Evolutionary conservation across 64 coral and sea anemone species (phyloP).

Genomic region (Dendronephthya gigantea): DNA sequence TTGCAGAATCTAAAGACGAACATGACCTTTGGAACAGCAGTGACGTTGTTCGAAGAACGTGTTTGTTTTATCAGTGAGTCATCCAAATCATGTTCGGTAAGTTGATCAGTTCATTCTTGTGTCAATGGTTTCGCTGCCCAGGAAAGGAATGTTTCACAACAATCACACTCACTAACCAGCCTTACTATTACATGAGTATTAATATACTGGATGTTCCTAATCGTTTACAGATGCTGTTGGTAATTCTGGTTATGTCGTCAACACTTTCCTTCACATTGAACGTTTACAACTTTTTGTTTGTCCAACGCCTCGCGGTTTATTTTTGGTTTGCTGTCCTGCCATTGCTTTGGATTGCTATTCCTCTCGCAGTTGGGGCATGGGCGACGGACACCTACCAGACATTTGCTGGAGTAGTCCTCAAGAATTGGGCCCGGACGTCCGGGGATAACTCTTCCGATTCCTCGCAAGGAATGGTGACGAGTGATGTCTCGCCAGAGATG

Average conservation of each 20-base stretch:
- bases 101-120: no score
- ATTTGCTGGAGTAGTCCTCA: slow-evolving; percentile 65
- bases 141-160: no score
- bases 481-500: slow-evolving; percentile 56
- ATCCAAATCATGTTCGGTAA: slow-evolving; percentile 76
- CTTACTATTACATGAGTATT: no score
- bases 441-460: slow-evolving; percentile 65
- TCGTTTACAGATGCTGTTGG: slow-evolving; percentile 50
- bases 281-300: slow-evolving; percentile 85
- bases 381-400: slow-evolving; percentile 83
- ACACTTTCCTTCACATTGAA: slow-evolving; percentile 81
- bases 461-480: slow-evolving; percentile 74
- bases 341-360: slow-evolving; percentile 70
- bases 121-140: no score
- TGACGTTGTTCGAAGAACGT: slow-evolving; percentile 77
- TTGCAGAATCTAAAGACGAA: slow-evolving; percentile 58
- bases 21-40: slow-evolving; percentile 71
- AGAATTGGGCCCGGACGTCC: slow-evolving; percentile 76
- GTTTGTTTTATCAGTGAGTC: slow-evolving; percentile 72
- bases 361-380: slow-evolving; percentile 85
- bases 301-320: slow-evolving; percentile 62
- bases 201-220: background rate
- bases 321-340: slow-evolving; percentile 85
- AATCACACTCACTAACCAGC: no score
- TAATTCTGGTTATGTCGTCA: slow-evolving; percentile 71